phyloP scores from a whole-genome alignment of 2,888 invertebrate species.

The Crepidodera aurea region DNA sequence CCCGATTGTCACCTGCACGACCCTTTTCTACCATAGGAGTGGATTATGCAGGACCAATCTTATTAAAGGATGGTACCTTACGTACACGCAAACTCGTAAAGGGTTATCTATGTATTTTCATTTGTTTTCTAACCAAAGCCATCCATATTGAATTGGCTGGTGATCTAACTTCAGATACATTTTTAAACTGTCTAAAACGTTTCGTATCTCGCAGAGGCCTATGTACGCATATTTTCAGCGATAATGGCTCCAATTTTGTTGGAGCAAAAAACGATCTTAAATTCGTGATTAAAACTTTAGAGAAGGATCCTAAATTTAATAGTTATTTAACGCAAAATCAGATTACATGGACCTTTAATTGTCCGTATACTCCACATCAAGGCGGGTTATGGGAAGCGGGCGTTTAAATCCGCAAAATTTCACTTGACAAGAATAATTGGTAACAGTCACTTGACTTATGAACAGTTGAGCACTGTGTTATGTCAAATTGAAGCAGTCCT shows the following conservation, averaged over 20 bases:
- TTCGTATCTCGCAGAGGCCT: no score
- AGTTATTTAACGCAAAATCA: constrained; percentile 8
- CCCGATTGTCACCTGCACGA: no score
- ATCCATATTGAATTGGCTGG: no score
- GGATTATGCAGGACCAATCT: no score
- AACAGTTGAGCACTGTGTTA: constrained; percentile 15
- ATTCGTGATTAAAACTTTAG: not conserved
- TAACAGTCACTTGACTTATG: constrained; percentile 15
- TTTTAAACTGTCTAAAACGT: no score
- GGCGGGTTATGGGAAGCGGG: constrained; percentile 30
- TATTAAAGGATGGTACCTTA: no score
- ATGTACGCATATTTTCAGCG: no score
- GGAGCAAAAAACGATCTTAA: not conserved
- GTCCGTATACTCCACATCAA: constrained; percentile 20
- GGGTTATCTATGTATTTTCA: no score
- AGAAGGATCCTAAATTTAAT: not conserved
- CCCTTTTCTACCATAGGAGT: no score
- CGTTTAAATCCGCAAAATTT: constrained; percentile 18
- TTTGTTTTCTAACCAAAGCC: no score
- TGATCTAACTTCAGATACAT: no score
- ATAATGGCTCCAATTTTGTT: constrained; percentile 4
- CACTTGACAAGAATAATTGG: constrained; percentile 23
- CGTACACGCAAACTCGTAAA: no score
- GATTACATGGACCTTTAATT: constrained; percentile 23
- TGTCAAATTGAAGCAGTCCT: constrained; percentile 24